A percentile compares a stretch with the other conserved stretches of the same genome.
Conservation (phyloP, 2,888 invertebrate species). For the Hirtodrosophila duncani region DNA sequence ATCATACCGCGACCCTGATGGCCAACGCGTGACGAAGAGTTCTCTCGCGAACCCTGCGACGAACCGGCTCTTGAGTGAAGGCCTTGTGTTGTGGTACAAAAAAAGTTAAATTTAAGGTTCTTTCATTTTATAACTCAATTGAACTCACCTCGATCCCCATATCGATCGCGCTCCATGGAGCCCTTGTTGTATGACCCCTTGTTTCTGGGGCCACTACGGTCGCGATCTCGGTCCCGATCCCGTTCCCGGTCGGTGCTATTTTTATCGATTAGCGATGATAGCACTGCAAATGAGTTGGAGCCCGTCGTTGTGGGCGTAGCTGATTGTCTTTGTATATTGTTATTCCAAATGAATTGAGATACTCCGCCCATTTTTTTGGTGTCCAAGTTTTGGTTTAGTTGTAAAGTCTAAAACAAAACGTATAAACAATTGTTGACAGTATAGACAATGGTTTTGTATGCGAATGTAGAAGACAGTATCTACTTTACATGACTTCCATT, state of each 20-base stretch:
- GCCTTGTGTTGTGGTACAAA: slow-evolving; percentile 39
- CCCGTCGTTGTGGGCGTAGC: slow-evolving; percentile 65
- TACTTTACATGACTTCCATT: no score
- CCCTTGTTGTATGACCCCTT: slow-evolving; percentile 76
- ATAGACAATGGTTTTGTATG: no score
- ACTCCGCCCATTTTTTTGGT: slow-evolving; percentile 75
- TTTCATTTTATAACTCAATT: not conserved
- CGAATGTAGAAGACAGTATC: no score
- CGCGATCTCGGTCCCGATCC: slow-evolving; percentile 62
- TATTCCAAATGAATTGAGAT: slow-evolving; percentile 72
- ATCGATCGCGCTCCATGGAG: slow-evolving; percentile 76
- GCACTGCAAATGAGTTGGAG: slow-evolving; percentile 75
- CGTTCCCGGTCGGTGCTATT: slow-evolving; percentile 52
- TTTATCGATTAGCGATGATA: slow-evolving; percentile 69
- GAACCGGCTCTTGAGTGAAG: slow-evolving; percentile 81
- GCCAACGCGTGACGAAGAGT: slow-evolving; percentile 71
- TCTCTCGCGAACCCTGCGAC: slow-evolving; percentile 80
- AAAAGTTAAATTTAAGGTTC: no score
- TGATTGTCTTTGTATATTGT: slow-evolving; percentile 40
- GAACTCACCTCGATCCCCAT: slow-evolving; percentile 59
- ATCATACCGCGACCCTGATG: slow-evolving; percentile 64
- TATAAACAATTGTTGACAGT: no score
- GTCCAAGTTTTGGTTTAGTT: slow-evolving; percentile 70
- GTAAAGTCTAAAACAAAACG: slow-evolving; percentile 27
- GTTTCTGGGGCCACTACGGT: slow-evolving; percentile 73